These are phyloP conservation scores for Diogma glabrata DNA, from an alignment of 2,888 invertebrate genomes.

Conservation along the genomic window DNA sequence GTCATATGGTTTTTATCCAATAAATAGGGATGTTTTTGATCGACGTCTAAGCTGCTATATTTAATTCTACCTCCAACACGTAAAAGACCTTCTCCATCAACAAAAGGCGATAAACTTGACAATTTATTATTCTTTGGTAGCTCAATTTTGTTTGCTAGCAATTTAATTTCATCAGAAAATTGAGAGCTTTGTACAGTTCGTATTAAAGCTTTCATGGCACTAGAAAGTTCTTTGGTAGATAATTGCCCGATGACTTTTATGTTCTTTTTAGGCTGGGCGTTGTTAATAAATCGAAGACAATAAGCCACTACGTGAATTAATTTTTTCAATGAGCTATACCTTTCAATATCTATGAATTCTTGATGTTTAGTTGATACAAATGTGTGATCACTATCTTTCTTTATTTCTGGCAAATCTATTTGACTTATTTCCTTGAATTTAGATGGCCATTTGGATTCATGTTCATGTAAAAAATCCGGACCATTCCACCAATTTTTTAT, in stretches of 20 bases:
- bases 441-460: background rate
- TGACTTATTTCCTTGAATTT: background rate
- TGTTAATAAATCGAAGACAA: background rate
- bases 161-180: background rate
- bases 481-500: slow-evolving; percentile 7
- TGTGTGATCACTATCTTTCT: no score
- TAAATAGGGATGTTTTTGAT: no score
- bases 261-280: background rate
- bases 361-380: background rate
- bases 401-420: background rate
- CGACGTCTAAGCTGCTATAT: no score
- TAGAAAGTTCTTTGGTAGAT: background rate
- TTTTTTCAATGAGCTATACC: background rate
- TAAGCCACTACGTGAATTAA: background rate
- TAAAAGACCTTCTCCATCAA: no score
- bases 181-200: slow-evolving; percentile 1
- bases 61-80: no score
- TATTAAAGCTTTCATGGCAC: background rate
- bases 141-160: background rate
- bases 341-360: background rate
- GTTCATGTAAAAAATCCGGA: background rate
- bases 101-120: no score
- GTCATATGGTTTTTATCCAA: no score
- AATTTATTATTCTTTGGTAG: background rate
- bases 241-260: background rate